Percentiles rank a stretch among this genome's conserved stretches.
Evolutionary conservation across 2,888 invertebrate species (phyloP).

Genomic region (Stegophylla sp.): DNA sequence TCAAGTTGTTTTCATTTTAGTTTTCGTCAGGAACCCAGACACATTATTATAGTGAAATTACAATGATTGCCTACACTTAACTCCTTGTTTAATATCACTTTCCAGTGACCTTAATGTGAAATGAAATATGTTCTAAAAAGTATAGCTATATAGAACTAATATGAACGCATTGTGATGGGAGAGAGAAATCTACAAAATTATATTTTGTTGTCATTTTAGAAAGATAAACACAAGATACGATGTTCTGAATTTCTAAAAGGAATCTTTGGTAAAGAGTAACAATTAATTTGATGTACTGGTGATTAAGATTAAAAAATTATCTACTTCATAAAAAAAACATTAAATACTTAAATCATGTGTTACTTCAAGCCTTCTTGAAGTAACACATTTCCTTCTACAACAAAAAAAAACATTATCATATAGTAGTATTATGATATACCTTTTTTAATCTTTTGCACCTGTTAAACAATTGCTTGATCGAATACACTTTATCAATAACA

Average conservation of each 20-base stretch:
- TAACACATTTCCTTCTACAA: no score
- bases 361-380: no score
- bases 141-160: conserved; percentile 2
- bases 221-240: conserved; percentile 8
- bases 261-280: background rate
- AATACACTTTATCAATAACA: no score
- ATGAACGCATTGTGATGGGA: conserved; percentile 15
- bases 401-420: no score
- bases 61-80: conserved; percentile 45
- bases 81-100: conserved; percentile 56
- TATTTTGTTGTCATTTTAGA: conserved; percentile 30
- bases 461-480: no score
- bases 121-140: conserved; percentile 28
- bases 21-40: background rate
- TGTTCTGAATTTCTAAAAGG: conserved; percentile 16
- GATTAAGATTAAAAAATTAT: no score
- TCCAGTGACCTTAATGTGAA: conserved; percentile 56
- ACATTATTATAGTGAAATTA: conserved; percentile 30
- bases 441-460: no score
- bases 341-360: no score
- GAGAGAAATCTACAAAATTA: conserved; percentile 49
- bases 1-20: background rate
- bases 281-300: no score
- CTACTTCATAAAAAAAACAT: no score
- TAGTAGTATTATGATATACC: no score